A percentile compares a stretch with the other conserved stretches of the same genome.
These are phyloP conservation scores for Drosophila saltans DNA, from an alignment of 1,140 invertebrate species.

Conservation along the genomic window DNA sequence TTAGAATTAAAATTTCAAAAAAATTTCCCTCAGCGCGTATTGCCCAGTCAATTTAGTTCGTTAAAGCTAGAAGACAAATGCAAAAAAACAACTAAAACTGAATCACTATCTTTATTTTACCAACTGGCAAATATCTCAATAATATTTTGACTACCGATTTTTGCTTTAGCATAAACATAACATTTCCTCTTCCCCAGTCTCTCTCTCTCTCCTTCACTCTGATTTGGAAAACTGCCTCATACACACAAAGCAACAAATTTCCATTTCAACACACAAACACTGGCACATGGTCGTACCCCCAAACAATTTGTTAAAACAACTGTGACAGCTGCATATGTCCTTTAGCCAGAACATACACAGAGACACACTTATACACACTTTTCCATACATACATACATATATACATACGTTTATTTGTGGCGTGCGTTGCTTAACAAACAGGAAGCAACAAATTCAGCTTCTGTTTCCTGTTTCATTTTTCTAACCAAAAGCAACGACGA, in stretches of 20 bases:
- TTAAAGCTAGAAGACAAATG: no score
- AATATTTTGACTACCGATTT: constrained; percentile 55
- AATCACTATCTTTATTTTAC: not conserved
- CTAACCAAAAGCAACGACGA: constrained; percentile 2
- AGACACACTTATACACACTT: constrained; percentile 19
- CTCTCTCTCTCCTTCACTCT: not conserved
- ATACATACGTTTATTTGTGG: constrained; percentile 62
- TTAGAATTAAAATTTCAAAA: no score
- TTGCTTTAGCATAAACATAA: constrained; percentile 20
- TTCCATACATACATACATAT: not conserved
- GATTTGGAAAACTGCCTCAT: constrained; percentile 9
- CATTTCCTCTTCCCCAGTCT: constrained; percentile 9
- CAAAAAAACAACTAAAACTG: constrained; percentile 17
- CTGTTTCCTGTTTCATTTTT: constrained; percentile 60
- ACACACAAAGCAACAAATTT: constrained; percentile 30
- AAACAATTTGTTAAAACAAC: constrained; percentile 82
- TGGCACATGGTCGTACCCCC: constrained; percentile 7
- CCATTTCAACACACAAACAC: constrained; percentile 18
- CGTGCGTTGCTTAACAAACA: constrained; percentile 80
- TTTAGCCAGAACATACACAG: constrained; percentile 45
- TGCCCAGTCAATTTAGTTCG: not conserved
- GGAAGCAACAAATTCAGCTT: constrained; percentile 82
- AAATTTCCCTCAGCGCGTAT: not conserved
- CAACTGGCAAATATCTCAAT: constrained; percentile 28
- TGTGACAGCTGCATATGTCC: constrained; percentile 82